phyloP scores from a whole-genome alignment of 2,797 vertebrate species.

The Hoplostethus atlanticus region DNA sequence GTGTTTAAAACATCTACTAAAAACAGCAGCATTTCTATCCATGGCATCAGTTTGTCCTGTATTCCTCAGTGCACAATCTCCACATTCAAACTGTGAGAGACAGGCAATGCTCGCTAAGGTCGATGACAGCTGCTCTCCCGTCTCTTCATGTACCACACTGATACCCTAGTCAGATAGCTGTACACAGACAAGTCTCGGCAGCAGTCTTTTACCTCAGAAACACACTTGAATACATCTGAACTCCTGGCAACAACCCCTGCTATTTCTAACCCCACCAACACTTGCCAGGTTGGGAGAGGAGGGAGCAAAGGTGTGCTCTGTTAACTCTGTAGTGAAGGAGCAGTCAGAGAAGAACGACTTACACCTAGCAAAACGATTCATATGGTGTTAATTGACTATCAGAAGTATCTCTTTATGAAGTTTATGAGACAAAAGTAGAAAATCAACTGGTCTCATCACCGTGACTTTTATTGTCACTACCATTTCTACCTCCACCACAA shows the following conservation, averaged over 20 bases:
- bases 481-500: background rate
- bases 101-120: constrained; percentile 29
- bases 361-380: no score
- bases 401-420: background rate
- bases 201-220: constrained; percentile 55
- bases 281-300: constrained; percentile 48
- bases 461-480: background rate
- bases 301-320: constrained; percentile 46
- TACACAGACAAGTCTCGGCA: constrained; percentile 75
- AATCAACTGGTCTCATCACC: constrained; percentile 12
- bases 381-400: no score
- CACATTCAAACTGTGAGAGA: constrained; percentile 30
- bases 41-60: background rate
- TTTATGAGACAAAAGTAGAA: background rate
- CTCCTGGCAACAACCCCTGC: constrained; percentile 71
- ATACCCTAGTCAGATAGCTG: constrained; percentile 74
- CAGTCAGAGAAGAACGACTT: no score
- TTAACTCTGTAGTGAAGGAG: constrained; percentile 30
- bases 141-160: constrained; percentile 55
- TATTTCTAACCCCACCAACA: constrained; percentile 71
- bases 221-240: constrained; percentile 76
- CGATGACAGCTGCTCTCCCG: constrained; percentile 57
- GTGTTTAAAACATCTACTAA: background rate
- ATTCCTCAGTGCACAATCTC: constrained; percentile 20
- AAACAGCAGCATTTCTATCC: constrained; percentile 1